Base-by-base conservation (phyloP, 2,888 invertebrate species). In the Ornithoptera priamus region DNA sequence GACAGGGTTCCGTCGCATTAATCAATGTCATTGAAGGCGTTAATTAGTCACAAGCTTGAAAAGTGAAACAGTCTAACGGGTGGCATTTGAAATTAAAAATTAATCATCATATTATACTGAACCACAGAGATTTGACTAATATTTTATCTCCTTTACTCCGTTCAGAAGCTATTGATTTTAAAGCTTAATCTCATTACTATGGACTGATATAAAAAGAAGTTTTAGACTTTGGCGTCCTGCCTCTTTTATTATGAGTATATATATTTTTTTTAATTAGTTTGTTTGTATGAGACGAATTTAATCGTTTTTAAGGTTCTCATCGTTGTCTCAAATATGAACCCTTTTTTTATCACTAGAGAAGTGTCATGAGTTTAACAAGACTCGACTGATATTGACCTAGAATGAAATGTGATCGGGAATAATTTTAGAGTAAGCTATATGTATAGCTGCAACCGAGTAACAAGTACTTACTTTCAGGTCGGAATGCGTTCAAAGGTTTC, bases 31-130 rank as follows among this genome's bases (percentile, higher is more conserved):
- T 62, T 57, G 62, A 24, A 20, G 24, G 24, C 62, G 67, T 62
- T 67, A 56, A 68, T 68, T 68, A 68, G 67, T 68, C 67, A 58
- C 67, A 46, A 62, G 56, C 62, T 62, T 62, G 62, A 68, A 68
- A 57, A 39, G 8, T 39, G 46, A 18, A 42, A 57, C 62, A 60
- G 58, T 12, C 57, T 56, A 18, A 57, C 30, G 56, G 36, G 56
- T 36, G 53, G 57, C 7, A 22, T 8, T 22, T 12, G 58, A 18
- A 60, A 60, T 60, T 6, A 53, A 17, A 53, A n/a, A 53, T 53
- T 17, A n/a, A 50, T 50, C 50, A 50, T 17, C 50, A 50, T 17
- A 50, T 1, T 6, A 17, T 50, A 50, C 50, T 15, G 6, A 15
- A 17, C 1, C 24, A 5, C 18, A 12, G 59, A 8, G 24, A 10